These are phyloP conservation scores for Beaufortia kweichowensis DNA, from an alignment of 2,113 vertebrate genomes.

Conservation along the genomic window DNA sequence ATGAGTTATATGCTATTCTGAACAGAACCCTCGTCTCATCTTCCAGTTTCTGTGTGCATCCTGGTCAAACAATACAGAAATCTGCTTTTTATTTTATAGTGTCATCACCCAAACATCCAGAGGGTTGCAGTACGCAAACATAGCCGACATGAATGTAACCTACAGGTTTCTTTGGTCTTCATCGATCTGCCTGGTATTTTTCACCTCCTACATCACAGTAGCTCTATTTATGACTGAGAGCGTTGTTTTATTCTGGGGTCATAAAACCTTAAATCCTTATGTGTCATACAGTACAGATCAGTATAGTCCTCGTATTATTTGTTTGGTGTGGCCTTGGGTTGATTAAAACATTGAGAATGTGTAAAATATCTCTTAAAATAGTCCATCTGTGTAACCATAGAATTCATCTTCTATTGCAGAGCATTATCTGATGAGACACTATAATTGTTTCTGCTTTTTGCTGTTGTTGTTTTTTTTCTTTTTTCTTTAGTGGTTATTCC, in stretches of 20 bases:
- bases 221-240: constrained; percentile 23
- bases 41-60: background rate
- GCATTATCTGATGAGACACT: constrained; percentile 37
- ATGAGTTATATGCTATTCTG: too few species aligned
- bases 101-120: constrained; percentile 30
- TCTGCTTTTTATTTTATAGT: constrained; percentile 24
- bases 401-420: constrained; percentile 26
- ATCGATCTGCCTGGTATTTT: constrained; percentile 25
- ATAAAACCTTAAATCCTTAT: background rate
- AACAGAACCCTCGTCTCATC: background rate
- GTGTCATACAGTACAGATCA: background rate
- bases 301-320: background rate
- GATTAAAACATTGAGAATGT: background rate
- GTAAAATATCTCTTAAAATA: constrained; percentile 42
- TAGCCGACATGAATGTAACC: background rate
- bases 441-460: constrained; percentile 26
- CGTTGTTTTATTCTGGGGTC: background rate
- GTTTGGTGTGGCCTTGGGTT: background rate
- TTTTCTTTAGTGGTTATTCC: background rate
- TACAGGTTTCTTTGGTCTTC: background rate
- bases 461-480: background rate
- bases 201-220: constrained; percentile 1
- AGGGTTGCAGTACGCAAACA: constrained; percentile 19
- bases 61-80: constrained; percentile 1
- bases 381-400: constrained; percentile 15